Evolutionary conservation across 2,888 invertebrate genomes (phyloP), one percentile per base, ranked within the genome.

Genomic region (Hanleya hanleyi): DNA sequence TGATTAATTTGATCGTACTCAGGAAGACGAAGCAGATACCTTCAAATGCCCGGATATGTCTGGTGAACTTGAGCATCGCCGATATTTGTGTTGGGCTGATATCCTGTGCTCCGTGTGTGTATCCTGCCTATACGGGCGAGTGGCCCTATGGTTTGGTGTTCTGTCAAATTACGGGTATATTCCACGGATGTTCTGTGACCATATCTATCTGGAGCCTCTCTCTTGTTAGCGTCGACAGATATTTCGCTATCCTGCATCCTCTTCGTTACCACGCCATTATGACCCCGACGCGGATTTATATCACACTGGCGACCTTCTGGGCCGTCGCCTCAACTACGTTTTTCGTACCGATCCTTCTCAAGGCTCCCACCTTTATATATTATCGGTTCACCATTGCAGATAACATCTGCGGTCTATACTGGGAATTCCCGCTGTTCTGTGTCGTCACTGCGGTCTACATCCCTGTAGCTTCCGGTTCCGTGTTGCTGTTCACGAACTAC

Each of bases 171-270:
- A 64, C 77, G 7, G 77, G 70, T 26, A 72, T 77, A 33, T 47
- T 69, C n/a, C 75, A 75, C 37, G 74, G 74, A 26, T 32, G 33
- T 9, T 75, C 74, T 15, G 71, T 69, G 26, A 77, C 74, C 22
- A 67, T 77, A 37, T 77, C 77, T 29, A 75, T 77, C 51, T 77
- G 75, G 74, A 71, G 69, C 33, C 62, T 77, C 15, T 57, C 72
- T 1, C 33, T 77, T 33, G 57, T 77, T 37, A 75, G 74, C 38
- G 65, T 77, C 9, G 77, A 77, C 65, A 69, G 77, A 9, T 75
- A 72, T 49, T 38, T 77, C 22, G 77, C 75, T 37, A 67, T 77
- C 22, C 18, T 67, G 32, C 67, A 67, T 26, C 77, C 77, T 12
- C 62, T 75, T 5, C 69, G 67, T n/a, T 77, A 77, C 61, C 35